Conservation (phyloP, 2,113 vertebrate genomes). For the Hippocampus guttulatus region DNA sequence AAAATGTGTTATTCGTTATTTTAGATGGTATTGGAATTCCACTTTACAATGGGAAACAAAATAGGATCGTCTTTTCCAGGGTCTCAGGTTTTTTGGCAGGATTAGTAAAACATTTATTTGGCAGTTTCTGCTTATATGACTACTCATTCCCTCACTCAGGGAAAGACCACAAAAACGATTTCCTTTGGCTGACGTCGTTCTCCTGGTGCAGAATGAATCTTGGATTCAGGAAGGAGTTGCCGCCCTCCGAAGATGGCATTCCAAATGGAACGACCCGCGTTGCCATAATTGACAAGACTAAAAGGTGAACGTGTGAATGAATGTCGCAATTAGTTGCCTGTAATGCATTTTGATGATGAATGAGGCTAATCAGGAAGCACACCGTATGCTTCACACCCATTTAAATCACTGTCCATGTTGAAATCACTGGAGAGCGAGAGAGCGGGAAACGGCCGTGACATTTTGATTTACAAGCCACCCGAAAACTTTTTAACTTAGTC, state of each 20-base stretch:
- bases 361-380: conserved; percentile 23
- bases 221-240: conserved; percentile 17
- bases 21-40: conserved; percentile 33
- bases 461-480: conserved; percentile 18
- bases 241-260: conserved; percentile 21
- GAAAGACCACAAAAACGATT: not conserved
- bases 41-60: conserved; percentile 33
- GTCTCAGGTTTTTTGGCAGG: conserved; percentile 46
- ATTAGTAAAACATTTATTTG: conserved; percentile 54
- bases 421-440: conserved; percentile 6
- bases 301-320: conserved; percentile 31
- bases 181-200: conserved; percentile 30
- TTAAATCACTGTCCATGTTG: conserved; percentile 12
- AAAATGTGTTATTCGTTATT: conserved; percentile 39
- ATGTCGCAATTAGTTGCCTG: conserved; percentile 33
- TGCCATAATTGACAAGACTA: conserved; percentile 35
- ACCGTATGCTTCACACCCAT: conserved; percentile 36
- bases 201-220: conserved; percentile 29
- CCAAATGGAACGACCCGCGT: conserved; percentile 31
- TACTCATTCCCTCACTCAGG: too few relatives aligned
- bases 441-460: not conserved
- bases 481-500: not conserved
- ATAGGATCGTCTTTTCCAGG: conserved; percentile 33
- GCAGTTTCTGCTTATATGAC: conserved; percentile 51
- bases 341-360: conserved; percentile 41